Conservation (phyloP, 2,888 invertebrate species). For the Synanthedon tipuliformis region DNA sequence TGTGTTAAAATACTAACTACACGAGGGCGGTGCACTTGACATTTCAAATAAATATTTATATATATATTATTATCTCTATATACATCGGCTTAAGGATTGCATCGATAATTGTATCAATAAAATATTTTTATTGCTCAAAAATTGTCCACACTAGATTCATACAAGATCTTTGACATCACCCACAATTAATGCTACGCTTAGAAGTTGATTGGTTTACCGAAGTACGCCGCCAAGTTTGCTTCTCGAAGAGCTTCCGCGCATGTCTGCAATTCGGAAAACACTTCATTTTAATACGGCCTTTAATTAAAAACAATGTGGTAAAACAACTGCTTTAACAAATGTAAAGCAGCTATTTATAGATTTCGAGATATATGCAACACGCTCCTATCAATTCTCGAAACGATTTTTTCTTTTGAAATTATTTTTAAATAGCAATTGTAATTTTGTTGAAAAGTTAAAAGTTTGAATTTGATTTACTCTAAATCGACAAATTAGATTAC, state of each 20-base stretch:
- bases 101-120: conserved; percentile 3
- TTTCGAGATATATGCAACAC: too few species aligned
- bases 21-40: conserved; percentile 1
- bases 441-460: too few species aligned
- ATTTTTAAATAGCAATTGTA: too few species aligned
- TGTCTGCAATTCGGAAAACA: conserved; percentile 74
- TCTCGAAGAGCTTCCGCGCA: conserved; percentile 97
- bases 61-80: background rate
- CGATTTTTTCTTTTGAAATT: too few species aligned
- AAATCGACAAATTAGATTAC: too few species aligned
- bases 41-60: conserved; percentile 3
- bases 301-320: background rate
- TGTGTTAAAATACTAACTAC: conserved; percentile 1
- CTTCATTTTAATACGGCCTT: background rate
- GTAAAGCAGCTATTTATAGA: too few species aligned
- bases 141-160: conserved; percentile 48
- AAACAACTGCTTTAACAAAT: too few species aligned
- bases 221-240: conserved; percentile 94
- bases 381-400: too few species aligned
- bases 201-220: conserved; percentile 98
- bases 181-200: conserved; percentile 40
- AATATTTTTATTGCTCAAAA: conserved; percentile 13
- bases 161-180: conserved; percentile 32
- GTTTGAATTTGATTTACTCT: too few species aligned
- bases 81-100: conserved; percentile 1